Evolutionary conservation across 2,113 vertebrate genomes (phyloP), one percentile per base, ranked within the genome.

Genomic region (Scartelaos histophorus): DNA sequence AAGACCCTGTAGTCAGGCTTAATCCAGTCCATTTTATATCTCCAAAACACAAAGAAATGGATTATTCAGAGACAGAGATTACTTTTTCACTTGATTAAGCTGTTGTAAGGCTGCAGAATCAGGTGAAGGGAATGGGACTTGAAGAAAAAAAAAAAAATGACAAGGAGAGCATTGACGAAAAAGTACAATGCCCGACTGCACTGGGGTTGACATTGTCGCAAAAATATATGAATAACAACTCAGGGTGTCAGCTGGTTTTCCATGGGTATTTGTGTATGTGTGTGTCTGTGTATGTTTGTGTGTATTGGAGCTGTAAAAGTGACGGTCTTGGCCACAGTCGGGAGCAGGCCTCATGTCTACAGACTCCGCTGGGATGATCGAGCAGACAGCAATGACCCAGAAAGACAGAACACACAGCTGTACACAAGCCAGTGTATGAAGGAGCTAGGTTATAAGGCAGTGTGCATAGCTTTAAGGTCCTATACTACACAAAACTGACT

Each of bases 371-470:
- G 87, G 87, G 90, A 87, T 69, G 58, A 64, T 4, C 29, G 83
- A 76, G 3, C 65, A 85, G 86, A 80, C 79, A 81, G 80, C 88
- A 90, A 88, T 89, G 88, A 90, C 88, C 89, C 88, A 91, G 86
- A 91, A 89, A 90, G 87, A 73, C 80, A 80, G 86, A 87, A 86
- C 87, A 66, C 82, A 73, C 87, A 87, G 74, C 85, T 89, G 86
- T 70, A 75, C 73, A 71, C 74, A 87, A 65, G 65, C 90, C 82
- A 86, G 83, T 80, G 84, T 80, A 85, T 84, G 80, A 82, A 64
- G 69, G 78, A 67, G 72, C 81, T 46, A 3, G 77, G 70, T 79
- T 54, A 43, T 10, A 67, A 70, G 84, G 86, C 74, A 69, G 67
- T 57, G 74, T 21, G 38, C 71, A 67, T 74, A 83, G 7, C 38